Evolutionary conservation across 2,888 invertebrate species (phyloP), one percentile per base, ranked within the genome.

Genomic region (Scaptodrosophila latifasciaeformis): DNA sequence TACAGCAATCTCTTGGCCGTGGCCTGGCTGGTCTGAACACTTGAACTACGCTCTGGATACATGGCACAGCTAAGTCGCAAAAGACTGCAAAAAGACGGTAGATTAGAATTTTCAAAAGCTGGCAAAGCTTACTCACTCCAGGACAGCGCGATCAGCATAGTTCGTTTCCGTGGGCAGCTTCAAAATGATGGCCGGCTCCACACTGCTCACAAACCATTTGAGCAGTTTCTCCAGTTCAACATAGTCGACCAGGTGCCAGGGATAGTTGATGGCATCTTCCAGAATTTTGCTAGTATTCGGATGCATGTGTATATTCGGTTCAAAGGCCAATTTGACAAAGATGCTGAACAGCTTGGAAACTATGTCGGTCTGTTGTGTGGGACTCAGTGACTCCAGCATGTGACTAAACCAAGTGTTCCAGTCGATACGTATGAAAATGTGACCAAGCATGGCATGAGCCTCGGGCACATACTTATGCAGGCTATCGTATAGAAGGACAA

Each of bases 151-250:
- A 77, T 91, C 91, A 44, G 90, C 87, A 57, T 89, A 88, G 65
- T 89, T 87, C 53, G 86, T 87, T 51, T 86, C 85, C 1, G 80
- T 62, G 57, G 88, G 88, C 24, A 86, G 79, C 68, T 86, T 87
- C 17, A 93, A 86, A 27, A 93, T 88, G 54, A 92, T 91, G 47
- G 89, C 87, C 0, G 92, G 90, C 84, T 93, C 92, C 70, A 91
- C 91, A 58, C 91, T 91, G 88, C 91, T 90, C 6, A 93, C 89
- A 67, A 92, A 91, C 93, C 93, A 93, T 81, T 92, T 91, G 66
- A 92, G 88, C 29, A 92, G 88, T 51, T 90, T 89, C 75, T 92
- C 91, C 69, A 91, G 90, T 27, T 89, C 88, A 17, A 84, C 81
- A 10, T 90, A 88, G 55, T 91, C 91, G 2, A 92, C 86, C 31